Evolutionary conservation across 2,888 invertebrate genomes (phyloP).

Genomic region (Hirtodrosophila alboralis): DNA sequence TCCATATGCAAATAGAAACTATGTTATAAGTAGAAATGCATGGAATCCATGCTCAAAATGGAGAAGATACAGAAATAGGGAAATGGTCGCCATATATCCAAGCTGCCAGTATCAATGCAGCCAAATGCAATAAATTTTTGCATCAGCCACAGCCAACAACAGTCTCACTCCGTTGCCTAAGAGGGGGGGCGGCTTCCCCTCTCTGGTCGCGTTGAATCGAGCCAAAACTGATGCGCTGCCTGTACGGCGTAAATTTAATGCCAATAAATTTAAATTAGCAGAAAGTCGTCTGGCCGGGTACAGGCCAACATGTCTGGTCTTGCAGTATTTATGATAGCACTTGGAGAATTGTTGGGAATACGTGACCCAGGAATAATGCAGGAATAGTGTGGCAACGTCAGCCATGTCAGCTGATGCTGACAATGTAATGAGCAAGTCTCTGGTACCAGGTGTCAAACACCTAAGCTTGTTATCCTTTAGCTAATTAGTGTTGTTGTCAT

Average conservation of each 20-base stretch:
- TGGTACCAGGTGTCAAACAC: conserved; percentile 43
- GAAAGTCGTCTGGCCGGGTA: conserved; percentile 45
- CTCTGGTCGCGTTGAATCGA: conserved; percentile 15
- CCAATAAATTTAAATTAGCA: conserved; percentile 79
- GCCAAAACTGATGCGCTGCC: conserved; percentile 37
- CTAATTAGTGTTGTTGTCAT: conserved; percentile 51
- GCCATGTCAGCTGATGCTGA: conserved; percentile 1
- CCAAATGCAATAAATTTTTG: conserved; percentile 67
- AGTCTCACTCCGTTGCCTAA: conserved; percentile 12
- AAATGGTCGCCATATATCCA: conserved; percentile 57
- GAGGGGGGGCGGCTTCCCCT: background rate
- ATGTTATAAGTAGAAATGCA: conserved; percentile 14
- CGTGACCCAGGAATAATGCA: background rate
- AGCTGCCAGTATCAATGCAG: conserved; percentile 71
- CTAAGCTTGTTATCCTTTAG: conserved; percentile 35
- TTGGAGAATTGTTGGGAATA: conserved; percentile 9
- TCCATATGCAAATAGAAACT: conserved; percentile 6
- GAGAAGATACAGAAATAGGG: conserved; percentile 25
- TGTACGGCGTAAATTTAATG: conserved; percentile 68
- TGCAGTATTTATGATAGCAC: conserved; percentile 72
- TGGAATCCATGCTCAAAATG: background rate
- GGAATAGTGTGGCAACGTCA: conserved; percentile 2
- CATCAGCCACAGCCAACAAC: conserved; percentile 38
- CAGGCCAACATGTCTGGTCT: conserved; percentile 57
- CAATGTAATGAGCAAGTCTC: conserved; percentile 26